phyloP scores from a whole-genome alignment of 2,888 invertebrate genomes.

The Iphiclides podalirius region DNA sequence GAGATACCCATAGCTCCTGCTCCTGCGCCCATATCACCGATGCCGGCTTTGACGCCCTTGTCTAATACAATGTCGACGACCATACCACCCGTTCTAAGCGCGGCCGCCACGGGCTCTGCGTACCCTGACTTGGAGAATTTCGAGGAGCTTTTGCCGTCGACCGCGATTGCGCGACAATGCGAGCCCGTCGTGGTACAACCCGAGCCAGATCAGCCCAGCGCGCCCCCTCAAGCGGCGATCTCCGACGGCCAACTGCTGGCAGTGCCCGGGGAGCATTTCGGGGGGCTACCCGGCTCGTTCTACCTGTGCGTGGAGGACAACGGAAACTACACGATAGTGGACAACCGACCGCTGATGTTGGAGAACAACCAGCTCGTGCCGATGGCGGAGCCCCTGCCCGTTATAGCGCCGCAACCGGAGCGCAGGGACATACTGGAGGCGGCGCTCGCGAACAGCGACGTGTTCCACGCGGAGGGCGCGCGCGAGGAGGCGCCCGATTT shows the following conservation, averaged over 20 bases:
- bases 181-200: slow-evolving; percentile 37
- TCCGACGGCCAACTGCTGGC: slow-evolving; percentile 84
- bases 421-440: slow-evolving; percentile 87
- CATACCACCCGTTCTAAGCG: slow-evolving; percentile 41
- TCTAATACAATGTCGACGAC: slow-evolving; percentile 36
- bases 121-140: slow-evolving; percentile 64
- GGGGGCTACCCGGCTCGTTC: slow-evolving; percentile 86
- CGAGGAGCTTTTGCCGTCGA: slow-evolving; percentile 70
- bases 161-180: slow-evolving; percentile 60
- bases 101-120: slow-evolving; percentile 40
- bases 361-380: slow-evolving; percentile 72
- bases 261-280: slow-evolving; percentile 85
- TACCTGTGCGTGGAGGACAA: slow-evolving; percentile 87
- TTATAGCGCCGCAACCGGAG: slow-evolving; percentile 51
- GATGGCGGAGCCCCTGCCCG: slow-evolving; percentile 57
- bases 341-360: slow-evolving; percentile 83
- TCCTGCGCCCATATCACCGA: slow-evolving; percentile 34
- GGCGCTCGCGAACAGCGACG: slow-evolving; percentile 87
- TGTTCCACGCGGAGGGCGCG: slow-evolving; percentile 80
- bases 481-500: slow-evolving; percentile 81
- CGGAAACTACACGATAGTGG: slow-evolving; percentile 85
- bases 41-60: slow-evolving; percentile 47
- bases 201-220: slow-evolving; percentile 36
- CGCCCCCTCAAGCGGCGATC: slow-evolving; percentile 49
- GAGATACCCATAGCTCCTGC: slow-evolving; percentile 55